Percentiles rank a stretch among this genome's conserved stretches.
Evolutionary conservation across 2,113 vertebrate species (phyloP).

Genomic region (Mungos mungo): DNA sequence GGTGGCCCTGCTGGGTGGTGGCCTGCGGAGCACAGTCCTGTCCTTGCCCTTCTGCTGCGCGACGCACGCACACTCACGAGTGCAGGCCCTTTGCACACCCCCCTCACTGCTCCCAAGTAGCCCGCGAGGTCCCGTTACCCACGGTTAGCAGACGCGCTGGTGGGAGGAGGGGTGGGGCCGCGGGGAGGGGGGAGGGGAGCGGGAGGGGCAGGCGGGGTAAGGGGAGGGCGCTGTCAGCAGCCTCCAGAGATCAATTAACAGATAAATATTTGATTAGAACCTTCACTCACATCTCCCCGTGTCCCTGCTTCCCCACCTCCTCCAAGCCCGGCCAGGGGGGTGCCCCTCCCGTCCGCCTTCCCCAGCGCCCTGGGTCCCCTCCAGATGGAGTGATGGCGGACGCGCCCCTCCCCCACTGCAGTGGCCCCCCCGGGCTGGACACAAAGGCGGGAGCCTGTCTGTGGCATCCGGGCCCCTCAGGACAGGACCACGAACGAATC

Average conservation of each 20-base stretch:
- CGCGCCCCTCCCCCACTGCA: background rate
- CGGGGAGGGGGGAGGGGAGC: background rate
- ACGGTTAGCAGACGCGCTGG: rapidly evolving
- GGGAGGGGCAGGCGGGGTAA: background rate
- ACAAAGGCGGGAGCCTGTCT: too few species aligned
- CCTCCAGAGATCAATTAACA: constrained; percentile 86
- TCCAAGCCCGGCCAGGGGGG: background rate
- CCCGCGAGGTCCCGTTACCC: rapidly evolving
- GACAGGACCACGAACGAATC: background rate
- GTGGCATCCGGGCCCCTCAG: too few species aligned
- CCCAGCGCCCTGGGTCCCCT: background rate
- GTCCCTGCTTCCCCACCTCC: background rate
- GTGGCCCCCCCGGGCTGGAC: rapidly evolving
- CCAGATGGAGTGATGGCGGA: background rate
- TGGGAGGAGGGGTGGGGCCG: rapidly evolving
- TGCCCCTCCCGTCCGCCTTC: background rate
- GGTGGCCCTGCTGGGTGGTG: rapidly evolving
- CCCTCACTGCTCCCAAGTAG: rapidly evolving
- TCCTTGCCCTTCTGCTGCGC: rapidly evolving
- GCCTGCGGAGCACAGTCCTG: rapidly evolving
- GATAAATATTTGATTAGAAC: constrained; percentile 86
- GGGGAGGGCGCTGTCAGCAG: constrained; percentile 53
- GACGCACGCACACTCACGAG: rapidly evolving
- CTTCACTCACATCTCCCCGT: constrained; percentile 78
- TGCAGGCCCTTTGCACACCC: rapidly evolving